Evolutionary conservation across 1,140 invertebrate genomes (phyloP), one percentile per base, ranked within the genome.

Genomic region (honey bee (Apis mellifera)): DNA sequence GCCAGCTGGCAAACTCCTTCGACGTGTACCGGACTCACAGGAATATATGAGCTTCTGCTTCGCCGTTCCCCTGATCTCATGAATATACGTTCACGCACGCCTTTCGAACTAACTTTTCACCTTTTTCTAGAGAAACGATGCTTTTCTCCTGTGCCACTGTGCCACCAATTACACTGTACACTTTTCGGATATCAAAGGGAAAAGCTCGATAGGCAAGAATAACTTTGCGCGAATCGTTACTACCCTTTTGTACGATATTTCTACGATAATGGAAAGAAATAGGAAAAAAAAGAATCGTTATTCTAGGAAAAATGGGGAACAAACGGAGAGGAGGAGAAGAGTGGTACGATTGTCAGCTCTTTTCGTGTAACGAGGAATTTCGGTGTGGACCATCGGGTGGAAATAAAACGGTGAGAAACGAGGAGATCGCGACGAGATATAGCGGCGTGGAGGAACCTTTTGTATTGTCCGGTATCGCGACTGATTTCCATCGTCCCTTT

Each of bases 381-480:
- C 32, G 21, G 57, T 32, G 0, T 17, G 54, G 78, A 84, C 78
- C 82, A 84, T 88, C 76, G 79, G 59, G 55, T 75, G 77, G 69
- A 69, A 89, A 89, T 85, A 88, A 42, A 88, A 82, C 79, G 71
- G 60, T 52, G 85, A 55, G 85, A 73, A 78, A 66, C 64, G 68
- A 50, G 70, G 23, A 84, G 80, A 86, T 90, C 86, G 89, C 88
- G 89, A 83, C 88, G 90, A 92, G 90, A 92, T 88, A 89, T 89
- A 57, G 21, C 54, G 54, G 32, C 32, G 32, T 32, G 4, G 32
- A 32, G 32, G 17, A 78, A 82, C 89, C 88, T 91, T 69, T 93
- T 92, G 91, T 92, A 90, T 92, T 91, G 92, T 92, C 93, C 93
- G 76, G 92, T 84, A 90, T 88, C 83, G 85, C 48, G 71, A 66